These are phyloP conservation scores for Monopterus albus DNA, from an alignment of 2,113 vertebrate species.

Conservation along the genomic window DNA sequence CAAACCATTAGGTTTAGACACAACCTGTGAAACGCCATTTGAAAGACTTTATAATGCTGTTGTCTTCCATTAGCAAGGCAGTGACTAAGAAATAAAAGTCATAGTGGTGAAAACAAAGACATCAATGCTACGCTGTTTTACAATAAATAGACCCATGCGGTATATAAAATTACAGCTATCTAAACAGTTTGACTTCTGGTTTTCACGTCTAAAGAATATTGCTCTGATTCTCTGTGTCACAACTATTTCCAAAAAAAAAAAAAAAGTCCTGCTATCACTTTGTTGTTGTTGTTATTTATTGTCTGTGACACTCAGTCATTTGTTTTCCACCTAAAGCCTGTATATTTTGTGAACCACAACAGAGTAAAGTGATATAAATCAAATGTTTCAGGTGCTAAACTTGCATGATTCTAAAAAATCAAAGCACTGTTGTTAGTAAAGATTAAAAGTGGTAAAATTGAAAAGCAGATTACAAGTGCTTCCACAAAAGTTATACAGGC, in stretches of 20 bases:
- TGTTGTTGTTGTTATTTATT: no score
- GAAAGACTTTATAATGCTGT: constrained; percentile 4
- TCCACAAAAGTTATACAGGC: no score
- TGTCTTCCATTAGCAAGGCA: constrained; percentile 1
- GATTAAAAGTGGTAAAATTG: no score
- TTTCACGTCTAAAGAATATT: not conserved
- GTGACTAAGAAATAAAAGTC: constrained; percentile 34
- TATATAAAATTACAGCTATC: not conserved
- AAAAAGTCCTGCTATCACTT: not conserved
- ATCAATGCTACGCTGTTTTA: constrained; percentile 17
- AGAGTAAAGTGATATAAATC: no score
- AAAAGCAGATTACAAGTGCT: no score
- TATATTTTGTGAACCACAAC: no score
- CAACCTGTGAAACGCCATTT: constrained; percentile 33
- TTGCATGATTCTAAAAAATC: no score
- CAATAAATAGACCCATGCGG: constrained; percentile 9
- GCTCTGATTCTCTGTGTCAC: not conserved
- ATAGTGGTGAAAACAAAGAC: constrained; percentile 36
- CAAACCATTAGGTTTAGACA: constrained; percentile 48
- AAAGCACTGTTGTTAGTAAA: no score
- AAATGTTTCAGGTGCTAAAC: no score
- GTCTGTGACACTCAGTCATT: no score
- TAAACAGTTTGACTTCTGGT: not conserved
- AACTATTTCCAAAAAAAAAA: not conserved
- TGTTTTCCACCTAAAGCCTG: no score